Evolutionary conservation across 2,113 vertebrate species (phyloP), one percentile per base, ranked within the genome.

Genomic region (Notechis scutatus): DNA sequence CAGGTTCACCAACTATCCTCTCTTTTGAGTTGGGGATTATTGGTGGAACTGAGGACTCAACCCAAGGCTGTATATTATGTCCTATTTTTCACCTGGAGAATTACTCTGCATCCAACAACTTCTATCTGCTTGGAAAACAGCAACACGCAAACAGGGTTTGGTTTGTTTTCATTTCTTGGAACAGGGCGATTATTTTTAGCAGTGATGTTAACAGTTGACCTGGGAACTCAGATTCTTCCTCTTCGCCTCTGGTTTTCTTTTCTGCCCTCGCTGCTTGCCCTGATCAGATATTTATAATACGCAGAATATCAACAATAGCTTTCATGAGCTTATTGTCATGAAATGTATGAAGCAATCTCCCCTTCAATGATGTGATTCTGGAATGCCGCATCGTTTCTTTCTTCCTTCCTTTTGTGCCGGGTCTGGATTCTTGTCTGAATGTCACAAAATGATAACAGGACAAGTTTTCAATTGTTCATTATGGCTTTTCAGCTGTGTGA

Each of bases 251-350:
- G 3, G 98, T 99, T 99, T 99, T 99, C 98, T 97, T 97, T 97
- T 96, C 94, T 98, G 97, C 98, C 98, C 6, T 99, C 98, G 98
- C 99, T 99, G 99, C 99, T 98, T 98, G 98, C 98, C 98, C 98
- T 98, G 98, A 98, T 98, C 98, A 98, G 98, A 99, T 99, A 99
- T 99, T 99, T 98, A 98, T 98, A 99, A 99, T 99, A 99, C 98
- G 99, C 99, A 98, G 99, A 99, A 99, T 99, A 99, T 99, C 99
- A 99, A 99, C 99, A 99, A 99, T 99, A 98, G 98, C 98, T 99
- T 99, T 99, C 98, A 98, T 97, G 98, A 97, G 95, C 97, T 98
- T 97, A 99, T 99, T 99, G 99, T 99, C 98, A 99, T 45, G 45
- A 45, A 45, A 45, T 99, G 98, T 99, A 99, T 99, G 98, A 99